These are phyloP conservation scores for Exephanes ischioxanthus DNA, from an alignment of 2,888 invertebrate species.

Conservation along the genomic window DNA sequence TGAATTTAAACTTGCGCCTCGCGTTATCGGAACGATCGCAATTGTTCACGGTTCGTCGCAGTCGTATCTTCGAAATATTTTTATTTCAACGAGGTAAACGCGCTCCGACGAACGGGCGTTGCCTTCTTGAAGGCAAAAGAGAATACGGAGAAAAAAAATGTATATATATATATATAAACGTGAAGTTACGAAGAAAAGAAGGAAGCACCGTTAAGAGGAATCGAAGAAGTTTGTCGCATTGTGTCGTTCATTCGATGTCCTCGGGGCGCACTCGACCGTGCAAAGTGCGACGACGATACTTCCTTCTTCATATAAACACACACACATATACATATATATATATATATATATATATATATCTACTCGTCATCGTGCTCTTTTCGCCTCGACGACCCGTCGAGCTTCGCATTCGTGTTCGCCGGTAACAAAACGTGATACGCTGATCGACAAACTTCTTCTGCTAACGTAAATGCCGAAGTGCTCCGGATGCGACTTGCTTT, in stretches of 20 bases:
- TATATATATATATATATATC: neutral
- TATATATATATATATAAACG: neutral
- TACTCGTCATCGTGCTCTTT: neutral
- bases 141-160: neutral
- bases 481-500: constrained; percentile 20
- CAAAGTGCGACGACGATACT: constrained; percentile 9
- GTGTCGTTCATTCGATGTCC: constrained; percentile 11
- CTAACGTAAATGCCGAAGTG: constrained; percentile 22
- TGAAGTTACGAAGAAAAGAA: neutral
- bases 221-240: constrained; percentile 14
- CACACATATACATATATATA: neutral
- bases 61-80: constrained; percentile 24
- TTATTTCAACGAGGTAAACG: neutral
- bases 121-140: neutral
- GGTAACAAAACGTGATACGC: constrained; percentile 19
- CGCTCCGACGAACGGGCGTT: neutral
- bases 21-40: constrained; percentile 20
- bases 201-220: neutral
- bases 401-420: neutral
- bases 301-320: neutral
- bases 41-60: constrained; percentile 41
- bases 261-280: constrained; percentile 18
- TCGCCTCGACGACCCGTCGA: neutral
- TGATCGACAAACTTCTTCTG: constrained; percentile 28
- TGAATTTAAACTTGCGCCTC: constrained; percentile 36